Percentiles rank a stretch among this genome's conserved stretches.
These are phyloP conservation scores for Hemiscyllium ocellatum DNA, from an alignment of 2,113 vertebrate species.

Conservation along the genomic window DNA sequence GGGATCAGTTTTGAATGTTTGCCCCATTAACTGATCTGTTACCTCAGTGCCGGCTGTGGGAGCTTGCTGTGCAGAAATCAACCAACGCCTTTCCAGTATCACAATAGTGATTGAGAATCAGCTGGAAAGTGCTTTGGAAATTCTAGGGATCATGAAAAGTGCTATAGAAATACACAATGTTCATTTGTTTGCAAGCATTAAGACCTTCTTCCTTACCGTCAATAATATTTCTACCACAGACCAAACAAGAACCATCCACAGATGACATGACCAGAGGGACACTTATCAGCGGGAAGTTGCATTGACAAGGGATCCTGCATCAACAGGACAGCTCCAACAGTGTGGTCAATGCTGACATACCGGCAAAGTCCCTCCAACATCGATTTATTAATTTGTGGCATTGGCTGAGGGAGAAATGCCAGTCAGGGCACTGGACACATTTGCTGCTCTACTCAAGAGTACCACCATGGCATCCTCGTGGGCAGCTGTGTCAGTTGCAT, in stretches of 20 bases:
- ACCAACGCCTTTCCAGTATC: not conserved
- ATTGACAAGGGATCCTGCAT: not conserved
- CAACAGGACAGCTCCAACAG: not conserved
- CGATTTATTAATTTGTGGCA: not conserved
- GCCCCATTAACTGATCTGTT: not conserved
- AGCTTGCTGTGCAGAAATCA: not conserved
- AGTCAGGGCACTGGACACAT: not conserved
- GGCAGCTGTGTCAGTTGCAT: not conserved
- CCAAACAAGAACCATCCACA: not conserved
- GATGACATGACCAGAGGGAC: not conserved
- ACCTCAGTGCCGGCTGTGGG: not conserved
- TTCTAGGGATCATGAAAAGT: not conserved
- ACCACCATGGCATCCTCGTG: not conserved
- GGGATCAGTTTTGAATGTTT: not conserved
- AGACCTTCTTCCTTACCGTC: not conserved
- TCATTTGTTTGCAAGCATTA: not conserved
- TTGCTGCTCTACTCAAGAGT: not conserved
- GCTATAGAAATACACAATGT: not conserved
- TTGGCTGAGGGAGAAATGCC: not conserved
- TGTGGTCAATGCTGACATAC: not conserved
- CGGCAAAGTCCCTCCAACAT: not conserved
- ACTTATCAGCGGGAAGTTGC: not conserved
- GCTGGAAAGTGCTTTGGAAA: not conserved
- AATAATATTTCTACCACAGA: not conserved
- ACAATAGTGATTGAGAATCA: not conserved